Evolutionary conservation across 2,888 invertebrate genomes (phyloP).

Genomic region (Rambutsinella grinnellia): DNA sequence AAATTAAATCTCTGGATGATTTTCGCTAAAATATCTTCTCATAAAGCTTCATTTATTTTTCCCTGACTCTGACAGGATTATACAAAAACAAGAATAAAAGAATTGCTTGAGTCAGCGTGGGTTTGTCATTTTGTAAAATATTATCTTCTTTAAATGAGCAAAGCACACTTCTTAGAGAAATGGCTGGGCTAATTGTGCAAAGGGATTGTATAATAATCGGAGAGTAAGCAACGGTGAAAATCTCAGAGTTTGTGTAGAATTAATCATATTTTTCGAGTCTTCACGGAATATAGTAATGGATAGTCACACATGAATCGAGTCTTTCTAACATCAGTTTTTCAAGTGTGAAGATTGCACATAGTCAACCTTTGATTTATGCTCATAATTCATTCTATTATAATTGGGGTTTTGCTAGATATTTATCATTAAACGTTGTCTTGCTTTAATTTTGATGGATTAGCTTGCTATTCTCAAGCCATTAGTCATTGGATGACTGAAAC

Average conservation of each 20-base stretch:
- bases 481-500: background rate
- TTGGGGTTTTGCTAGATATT: constrained; percentile 48
- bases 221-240: background rate
- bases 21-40: no score
- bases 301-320: no score
- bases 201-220: background rate
- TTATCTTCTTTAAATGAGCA: constrained; percentile 6
- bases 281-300: no score
- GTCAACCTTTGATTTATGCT: constrained; percentile 51
- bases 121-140: constrained; percentile 28
- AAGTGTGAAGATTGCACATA: constrained; percentile 28
- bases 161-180: background rate
- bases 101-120: constrained; percentile 20
- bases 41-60: no score
- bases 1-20: no score
- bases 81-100: background rate
- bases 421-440: constrained; percentile 45
- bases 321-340: background rate
- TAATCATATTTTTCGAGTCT: no score
- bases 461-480: constrained; percentile 15
- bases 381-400: constrained; percentile 52
- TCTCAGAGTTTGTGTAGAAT: no score
- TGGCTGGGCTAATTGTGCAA: background rate
- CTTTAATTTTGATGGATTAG: constrained; percentile 46
- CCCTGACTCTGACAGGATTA: no score